phyloP scores from a whole-genome alignment of 1,140 invertebrate genomes.

The Rhagoletis pomonella region DNA sequence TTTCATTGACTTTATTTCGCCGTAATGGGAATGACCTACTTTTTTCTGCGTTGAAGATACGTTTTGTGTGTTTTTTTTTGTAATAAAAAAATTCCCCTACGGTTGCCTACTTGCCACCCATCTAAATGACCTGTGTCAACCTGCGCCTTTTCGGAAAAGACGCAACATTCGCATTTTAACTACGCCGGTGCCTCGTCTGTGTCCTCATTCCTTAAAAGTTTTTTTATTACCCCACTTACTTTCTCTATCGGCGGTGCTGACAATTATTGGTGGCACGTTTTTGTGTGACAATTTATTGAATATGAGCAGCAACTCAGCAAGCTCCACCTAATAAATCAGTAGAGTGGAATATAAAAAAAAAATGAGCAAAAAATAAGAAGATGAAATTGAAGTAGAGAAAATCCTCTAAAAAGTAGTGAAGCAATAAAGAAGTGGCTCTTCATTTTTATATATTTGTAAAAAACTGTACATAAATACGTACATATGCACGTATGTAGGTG shows the following conservation, averaged over 20 bases:
- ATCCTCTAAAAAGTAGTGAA: slow-evolving; percentile 19
- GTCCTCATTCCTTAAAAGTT: background rate
- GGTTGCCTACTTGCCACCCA: background rate
- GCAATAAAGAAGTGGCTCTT: background rate
- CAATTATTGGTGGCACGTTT: slow-evolving; percentile 42
- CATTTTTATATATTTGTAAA: background rate
- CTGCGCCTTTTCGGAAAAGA: background rate
- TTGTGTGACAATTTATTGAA: slow-evolving; percentile 51
- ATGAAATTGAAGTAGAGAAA: background rate
- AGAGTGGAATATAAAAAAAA: background rate
- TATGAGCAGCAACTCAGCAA: slow-evolving; percentile 20
- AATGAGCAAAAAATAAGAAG: background rate
- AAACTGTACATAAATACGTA: background rate
- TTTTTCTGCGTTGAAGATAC: no score
- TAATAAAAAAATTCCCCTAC: no score
- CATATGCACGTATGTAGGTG: background rate
- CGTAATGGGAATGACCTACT: no score
- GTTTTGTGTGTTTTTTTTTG: no score
- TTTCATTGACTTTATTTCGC: no score
- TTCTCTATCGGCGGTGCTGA: background rate
- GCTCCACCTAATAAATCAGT: slow-evolving; percentile 46
- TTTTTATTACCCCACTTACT: background rate
- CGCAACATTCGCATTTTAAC: background rate
- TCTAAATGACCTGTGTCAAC: background rate
- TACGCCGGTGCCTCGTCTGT: no score